Conservation (phyloP, 2,113 vertebrate genomes). For the Perca schrenkii region DNA sequence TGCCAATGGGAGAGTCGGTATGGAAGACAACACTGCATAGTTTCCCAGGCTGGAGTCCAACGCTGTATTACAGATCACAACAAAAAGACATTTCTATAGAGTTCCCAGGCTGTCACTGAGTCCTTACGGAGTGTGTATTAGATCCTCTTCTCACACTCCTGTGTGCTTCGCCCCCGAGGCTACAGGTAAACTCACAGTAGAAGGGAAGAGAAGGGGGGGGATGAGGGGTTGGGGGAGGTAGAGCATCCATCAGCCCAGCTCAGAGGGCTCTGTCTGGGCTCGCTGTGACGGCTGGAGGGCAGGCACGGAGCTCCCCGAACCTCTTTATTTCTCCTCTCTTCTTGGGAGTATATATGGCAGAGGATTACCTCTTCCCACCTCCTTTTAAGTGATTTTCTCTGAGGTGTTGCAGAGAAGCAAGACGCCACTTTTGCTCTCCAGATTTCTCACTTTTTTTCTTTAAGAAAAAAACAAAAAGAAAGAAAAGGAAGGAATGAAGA, state of each 20-base stretch:
- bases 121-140: conserved; percentile 40
- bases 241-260: conserved; percentile 50
- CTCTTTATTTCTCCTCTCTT: conserved; percentile 22
- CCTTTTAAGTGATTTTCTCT: background rate
- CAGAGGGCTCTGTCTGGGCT: conserved; percentile 61
- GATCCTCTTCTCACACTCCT: conserved; percentile 58
- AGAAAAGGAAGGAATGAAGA: background rate
- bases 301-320: conserved; percentile 34
- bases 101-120: conserved; percentile 62
- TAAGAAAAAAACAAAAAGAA: background rate
- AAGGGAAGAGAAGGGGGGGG: background rate
- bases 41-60: conserved; percentile 36
- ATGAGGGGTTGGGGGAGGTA: background rate
- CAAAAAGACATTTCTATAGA: conserved; percentile 13
- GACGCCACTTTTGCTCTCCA: background rate
- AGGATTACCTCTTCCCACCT: conserved; percentile 29
- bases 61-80: background rate
- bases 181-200: conserved; percentile 11
- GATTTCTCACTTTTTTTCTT: background rate
- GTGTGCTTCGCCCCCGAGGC: conserved; percentile 18
- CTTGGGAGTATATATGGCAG: conserved; percentile 6
- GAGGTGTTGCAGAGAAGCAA: background rate
- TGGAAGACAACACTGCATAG: conserved; percentile 7
- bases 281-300: conserved; percentile 41
- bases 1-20: background rate